These are phyloP conservation scores for Sylvia borin DNA, from an alignment of 2,797 vertebrate species.

Conservation along the genomic window DNA sequence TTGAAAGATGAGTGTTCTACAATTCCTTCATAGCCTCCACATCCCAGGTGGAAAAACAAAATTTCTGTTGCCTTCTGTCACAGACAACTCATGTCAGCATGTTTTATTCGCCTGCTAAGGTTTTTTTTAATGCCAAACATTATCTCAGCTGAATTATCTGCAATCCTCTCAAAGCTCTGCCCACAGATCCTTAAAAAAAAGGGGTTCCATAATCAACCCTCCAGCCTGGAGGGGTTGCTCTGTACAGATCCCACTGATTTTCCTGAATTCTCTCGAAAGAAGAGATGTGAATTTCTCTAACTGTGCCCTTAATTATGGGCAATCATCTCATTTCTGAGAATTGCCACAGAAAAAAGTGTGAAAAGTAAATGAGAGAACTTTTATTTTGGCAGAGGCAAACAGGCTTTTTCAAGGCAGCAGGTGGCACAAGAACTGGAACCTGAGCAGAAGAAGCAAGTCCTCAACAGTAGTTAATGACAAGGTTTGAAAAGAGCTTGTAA, in stretches of 20 bases:
- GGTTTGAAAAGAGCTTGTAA: not conserved
- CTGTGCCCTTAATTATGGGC: not conserved
- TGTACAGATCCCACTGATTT: not conserved
- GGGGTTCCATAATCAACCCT: accelerated
- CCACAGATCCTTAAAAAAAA: not conserved
- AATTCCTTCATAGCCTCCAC: not conserved
- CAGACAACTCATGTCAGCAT: not conserved
- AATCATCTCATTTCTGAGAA: not conserved
- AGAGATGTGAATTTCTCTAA: not conserved
- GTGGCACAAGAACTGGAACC: not conserved
- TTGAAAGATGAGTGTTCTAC: not conserved
- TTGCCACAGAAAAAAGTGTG: not conserved
- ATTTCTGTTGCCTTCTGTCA: not conserved
- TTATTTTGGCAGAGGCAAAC: not conserved
- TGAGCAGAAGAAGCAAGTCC: not conserved
- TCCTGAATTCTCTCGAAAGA: not conserved
- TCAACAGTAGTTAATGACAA: not conserved
- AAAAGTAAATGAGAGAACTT: not conserved
- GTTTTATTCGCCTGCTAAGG: not conserved
- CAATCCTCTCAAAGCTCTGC: not conserved
- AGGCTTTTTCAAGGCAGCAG: not conserved
- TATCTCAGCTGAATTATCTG: not conserved
- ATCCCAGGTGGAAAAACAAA: not conserved
- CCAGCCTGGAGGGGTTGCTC: not conserved
- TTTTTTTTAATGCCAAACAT: not conserved